Evolutionary conservation across 2,888 invertebrate genomes (phyloP).

Genomic region (Melitaea athalia): DNA sequence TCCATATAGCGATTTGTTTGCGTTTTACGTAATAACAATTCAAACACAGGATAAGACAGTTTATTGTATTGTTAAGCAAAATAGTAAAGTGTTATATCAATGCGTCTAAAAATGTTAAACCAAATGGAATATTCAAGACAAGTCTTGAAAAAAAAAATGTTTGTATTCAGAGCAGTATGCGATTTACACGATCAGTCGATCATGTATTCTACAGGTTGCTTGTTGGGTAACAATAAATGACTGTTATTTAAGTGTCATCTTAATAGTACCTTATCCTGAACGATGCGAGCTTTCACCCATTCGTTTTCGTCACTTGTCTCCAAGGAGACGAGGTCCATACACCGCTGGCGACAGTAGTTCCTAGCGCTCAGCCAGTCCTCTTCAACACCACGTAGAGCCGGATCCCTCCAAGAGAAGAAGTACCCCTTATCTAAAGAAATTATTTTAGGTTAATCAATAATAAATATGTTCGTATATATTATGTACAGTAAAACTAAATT

Average conservation of each 20-base stretch:
- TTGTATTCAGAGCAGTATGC: slow-evolving; percentile 6
- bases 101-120: background rate
- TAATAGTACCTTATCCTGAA: slow-evolving; percentile 86
- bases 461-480: no score
- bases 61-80: slow-evolving; percentile 10
- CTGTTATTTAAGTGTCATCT: slow-evolving; percentile 21
- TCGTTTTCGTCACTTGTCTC: slow-evolving; percentile 94
- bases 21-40: background rate
- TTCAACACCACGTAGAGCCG: slow-evolving; percentile 87
- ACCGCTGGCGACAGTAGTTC: slow-evolving; percentile 93
- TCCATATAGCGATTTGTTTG: background rate
- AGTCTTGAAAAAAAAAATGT: background rate
- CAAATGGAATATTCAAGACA: background rate
- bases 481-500: no score
- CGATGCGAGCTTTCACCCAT: slow-evolving; percentile 90
- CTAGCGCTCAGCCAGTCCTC: slow-evolving; percentile 93
- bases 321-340: slow-evolving; percentile 94
- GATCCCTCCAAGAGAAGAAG: slow-evolving; percentile 94
- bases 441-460: background rate
- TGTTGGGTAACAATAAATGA: slow-evolving; percentile 5
- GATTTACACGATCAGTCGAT: slow-evolving; percentile 1
- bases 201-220: background rate
- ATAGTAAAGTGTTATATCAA: background rate
- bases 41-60: slow-evolving; percentile 7
- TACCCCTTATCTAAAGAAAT: slow-evolving; percentile 85